Evolutionary conservation across 2,113 vertebrate genomes (phyloP).

Genomic region (Epinephelus fuscoguttatus): DNA sequence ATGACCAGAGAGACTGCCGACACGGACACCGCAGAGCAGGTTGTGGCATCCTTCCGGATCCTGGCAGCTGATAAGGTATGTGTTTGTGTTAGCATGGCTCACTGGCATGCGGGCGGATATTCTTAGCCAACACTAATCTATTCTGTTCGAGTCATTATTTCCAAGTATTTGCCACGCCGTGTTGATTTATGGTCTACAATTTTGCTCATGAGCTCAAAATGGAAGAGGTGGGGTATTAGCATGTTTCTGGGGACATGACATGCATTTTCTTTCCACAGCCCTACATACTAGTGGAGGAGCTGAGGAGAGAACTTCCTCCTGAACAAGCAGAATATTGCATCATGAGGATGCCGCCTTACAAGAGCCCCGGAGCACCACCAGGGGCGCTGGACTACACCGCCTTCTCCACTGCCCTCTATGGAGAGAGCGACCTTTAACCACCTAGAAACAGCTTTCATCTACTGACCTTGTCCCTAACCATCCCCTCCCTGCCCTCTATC

Average conservation of each 20-base stretch:
- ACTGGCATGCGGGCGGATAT: slow-evolving; percentile 24
- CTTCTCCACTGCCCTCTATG: slow-evolving; percentile 96
- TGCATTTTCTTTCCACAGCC: slow-evolving; percentile 79
- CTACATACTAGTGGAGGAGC: slow-evolving; percentile 93
- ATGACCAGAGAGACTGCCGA: slow-evolving; percentile 96
- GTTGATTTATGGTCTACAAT: slow-evolving; percentile 26
- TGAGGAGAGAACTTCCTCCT: slow-evolving; percentile 91
- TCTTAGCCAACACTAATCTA: slow-evolving; percentile 29
- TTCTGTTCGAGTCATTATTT: slow-evolving; percentile 30
- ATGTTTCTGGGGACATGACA: not conserved
- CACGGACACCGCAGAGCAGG: slow-evolving; percentile 95
- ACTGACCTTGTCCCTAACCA: slow-evolving; percentile 25
- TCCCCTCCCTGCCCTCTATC: not conserved
- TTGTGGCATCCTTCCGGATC: slow-evolving; percentile 96
- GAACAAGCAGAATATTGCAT: slow-evolving; percentile 96
- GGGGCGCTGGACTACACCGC: slow-evolving; percentile 94
- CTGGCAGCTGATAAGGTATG: slow-evolving; percentile 95
- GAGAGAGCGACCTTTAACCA: slow-evolving; percentile 94
- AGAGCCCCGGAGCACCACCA: slow-evolving; percentile 80
- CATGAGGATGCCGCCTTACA: slow-evolving; percentile 91
- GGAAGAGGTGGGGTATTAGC: not conserved
- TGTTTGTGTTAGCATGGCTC: slow-evolving; percentile 15
- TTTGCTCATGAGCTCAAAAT: slow-evolving; percentile 31
- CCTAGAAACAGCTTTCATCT: slow-evolving; percentile 37
- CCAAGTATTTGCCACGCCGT: slow-evolving; percentile 22